Percentiles rank a stretch among this genome's conserved stretches.
Evolutionary conservation across 2,113 vertebrate genomes (phyloP).

Genomic region (Sylvicapra grimmia): DNA sequence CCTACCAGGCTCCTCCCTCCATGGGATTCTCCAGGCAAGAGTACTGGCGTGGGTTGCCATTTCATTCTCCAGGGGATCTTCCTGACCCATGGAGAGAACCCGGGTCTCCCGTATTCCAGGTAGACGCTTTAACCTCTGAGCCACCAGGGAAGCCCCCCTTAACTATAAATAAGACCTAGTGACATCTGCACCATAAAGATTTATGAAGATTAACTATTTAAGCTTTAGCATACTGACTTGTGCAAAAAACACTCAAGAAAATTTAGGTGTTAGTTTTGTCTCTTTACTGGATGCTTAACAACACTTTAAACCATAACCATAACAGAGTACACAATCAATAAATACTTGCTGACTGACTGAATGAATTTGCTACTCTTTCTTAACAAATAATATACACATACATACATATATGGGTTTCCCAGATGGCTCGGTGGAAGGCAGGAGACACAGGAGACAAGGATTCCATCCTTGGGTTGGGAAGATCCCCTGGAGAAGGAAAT

Average conservation of each 20-base stretch:
- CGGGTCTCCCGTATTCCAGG: too few relatives aligned
- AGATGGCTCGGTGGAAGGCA: background rate
- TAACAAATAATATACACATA: background rate
- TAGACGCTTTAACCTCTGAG: too few relatives aligned
- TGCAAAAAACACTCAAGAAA: background rate
- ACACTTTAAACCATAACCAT: background rate
- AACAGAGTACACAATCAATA: background rate
- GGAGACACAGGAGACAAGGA: background rate
- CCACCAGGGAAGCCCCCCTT: background rate
- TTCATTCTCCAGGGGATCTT: too few relatives aligned
- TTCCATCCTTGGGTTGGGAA: background rate
- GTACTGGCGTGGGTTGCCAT: too few relatives aligned
- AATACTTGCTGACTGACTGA: background rate
- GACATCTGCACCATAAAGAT: background rate
- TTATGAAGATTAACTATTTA: background rate
- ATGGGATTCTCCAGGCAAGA: too few relatives aligned
- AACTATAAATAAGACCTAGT: background rate
- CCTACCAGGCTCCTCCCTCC: too few relatives aligned
- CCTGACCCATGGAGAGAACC: too few relatives aligned
- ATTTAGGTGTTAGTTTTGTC: background rate
- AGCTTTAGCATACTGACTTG: background rate
- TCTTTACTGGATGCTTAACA: background rate
- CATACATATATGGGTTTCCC: background rate
- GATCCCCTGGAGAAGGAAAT: background rate
- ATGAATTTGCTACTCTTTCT: background rate